phyloP scores from a whole-genome alignment of 2,888 invertebrate genomes.

The Panzeria rudis region DNA sequence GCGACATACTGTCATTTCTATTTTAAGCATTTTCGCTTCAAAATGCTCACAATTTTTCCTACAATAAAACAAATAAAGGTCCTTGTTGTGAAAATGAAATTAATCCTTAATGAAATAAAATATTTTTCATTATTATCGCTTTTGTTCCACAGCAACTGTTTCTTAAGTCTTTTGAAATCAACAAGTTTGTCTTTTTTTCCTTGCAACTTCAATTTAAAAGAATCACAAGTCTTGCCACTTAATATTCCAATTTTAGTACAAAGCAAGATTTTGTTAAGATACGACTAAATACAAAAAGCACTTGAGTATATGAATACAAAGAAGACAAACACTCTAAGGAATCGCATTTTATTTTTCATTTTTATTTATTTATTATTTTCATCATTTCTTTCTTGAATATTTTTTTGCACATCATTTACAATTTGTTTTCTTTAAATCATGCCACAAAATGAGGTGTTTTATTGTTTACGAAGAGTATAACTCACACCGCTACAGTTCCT shows the following conservation, averaged over 20 bases:
- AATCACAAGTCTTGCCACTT: slow-evolving; percentile 17
- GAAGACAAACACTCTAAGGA: slow-evolving; percentile 20
- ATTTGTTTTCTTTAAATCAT: slow-evolving; percentile 54
- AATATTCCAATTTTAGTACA: slow-evolving; percentile 14
- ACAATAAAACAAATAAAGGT: neutral
- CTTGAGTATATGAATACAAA: too few species aligned
- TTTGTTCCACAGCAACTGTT: neutral
- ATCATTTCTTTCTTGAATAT: neutral
- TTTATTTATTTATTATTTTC: slow-evolving; percentile 6
- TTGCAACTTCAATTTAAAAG: slow-evolving; percentile 14
- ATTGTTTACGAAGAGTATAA: slow-evolving; percentile 16
- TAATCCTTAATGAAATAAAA: neutral
- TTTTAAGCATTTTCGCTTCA: too few species aligned
- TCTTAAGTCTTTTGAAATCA: neutral
- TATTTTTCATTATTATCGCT: slow-evolving; percentile 9
- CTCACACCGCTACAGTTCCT: neutral
- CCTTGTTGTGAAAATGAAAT: neutral
- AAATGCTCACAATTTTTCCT: neutral
- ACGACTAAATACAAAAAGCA: neutral
- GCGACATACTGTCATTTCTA: too few species aligned
- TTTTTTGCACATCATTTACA: slow-evolving; percentile 49
- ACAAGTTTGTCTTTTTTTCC: slow-evolving; percentile 25
- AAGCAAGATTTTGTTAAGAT: slow-evolving; percentile 1
- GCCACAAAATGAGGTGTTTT: slow-evolving; percentile 63
- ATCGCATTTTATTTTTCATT: slow-evolving; percentile 49